Percentiles rank a stretch among this genome's conserved stretches.
Conservation (phyloP, 2,113 vertebrate genomes). For the Gobiocypris rarus region DNA sequence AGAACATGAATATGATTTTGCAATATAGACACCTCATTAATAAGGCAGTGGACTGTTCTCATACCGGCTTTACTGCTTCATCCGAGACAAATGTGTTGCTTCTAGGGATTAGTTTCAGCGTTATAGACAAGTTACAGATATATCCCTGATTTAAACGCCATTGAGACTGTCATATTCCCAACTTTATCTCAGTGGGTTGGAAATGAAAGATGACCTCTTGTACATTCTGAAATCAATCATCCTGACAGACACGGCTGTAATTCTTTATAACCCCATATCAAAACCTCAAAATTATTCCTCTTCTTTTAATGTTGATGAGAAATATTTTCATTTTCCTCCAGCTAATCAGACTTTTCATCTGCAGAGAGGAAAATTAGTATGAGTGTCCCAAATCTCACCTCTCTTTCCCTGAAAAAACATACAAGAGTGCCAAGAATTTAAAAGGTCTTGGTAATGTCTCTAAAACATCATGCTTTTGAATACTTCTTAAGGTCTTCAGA, state of each 20-base stretch:
- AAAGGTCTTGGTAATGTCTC: constrained; percentile 41
- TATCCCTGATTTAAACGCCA: constrained; percentile 71
- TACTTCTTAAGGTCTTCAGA: background rate
- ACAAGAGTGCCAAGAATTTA: constrained; percentile 31
- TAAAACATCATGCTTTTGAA: constrained; percentile 39
- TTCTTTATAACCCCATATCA: constrained; percentile 65
- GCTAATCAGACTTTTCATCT: constrained; percentile 57
- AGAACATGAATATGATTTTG: constrained; percentile 29
- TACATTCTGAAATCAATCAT: constrained; percentile 77
- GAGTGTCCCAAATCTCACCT: constrained; percentile 42
- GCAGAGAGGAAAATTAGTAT: constrained; percentile 52
- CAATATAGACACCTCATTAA: constrained; percentile 51
- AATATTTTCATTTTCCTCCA: constrained; percentile 58
- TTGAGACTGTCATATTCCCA: constrained; percentile 71
- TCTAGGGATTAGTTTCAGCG: constrained; percentile 60
- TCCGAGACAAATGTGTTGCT: constrained; percentile 50
- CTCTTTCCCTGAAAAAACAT: constrained; percentile 23
- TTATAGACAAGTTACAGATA: constrained; percentile 71
- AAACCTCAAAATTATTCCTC: constrained; percentile 61
- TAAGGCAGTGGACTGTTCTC: constrained; percentile 42
- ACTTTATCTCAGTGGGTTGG: constrained; percentile 74
- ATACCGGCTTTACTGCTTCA: constrained; percentile 44
- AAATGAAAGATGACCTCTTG: constrained; percentile 77
- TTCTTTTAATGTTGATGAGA: constrained; percentile 56
- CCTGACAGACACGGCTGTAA: constrained; percentile 70